These are phyloP conservation scores for Zaprionus ghesquierei DNA, from an alignment of 1,140 invertebrate species.

Conservation along the genomic window DNA sequence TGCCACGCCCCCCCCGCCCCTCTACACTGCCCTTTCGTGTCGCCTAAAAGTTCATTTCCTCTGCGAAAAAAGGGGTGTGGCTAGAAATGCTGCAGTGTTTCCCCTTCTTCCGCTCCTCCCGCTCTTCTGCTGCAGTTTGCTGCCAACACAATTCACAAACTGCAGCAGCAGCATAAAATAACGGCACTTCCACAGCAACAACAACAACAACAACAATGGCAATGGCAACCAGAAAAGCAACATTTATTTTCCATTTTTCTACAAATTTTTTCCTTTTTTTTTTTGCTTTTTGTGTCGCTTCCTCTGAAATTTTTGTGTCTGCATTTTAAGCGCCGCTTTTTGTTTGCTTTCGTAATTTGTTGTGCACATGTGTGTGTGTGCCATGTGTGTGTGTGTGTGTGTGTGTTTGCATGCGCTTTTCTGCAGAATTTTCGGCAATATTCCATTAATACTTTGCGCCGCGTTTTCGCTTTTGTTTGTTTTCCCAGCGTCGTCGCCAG, in stretches of 20 bases:
- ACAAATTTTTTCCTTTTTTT: slow-evolving; percentile 4
- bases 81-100: slow-evolving; percentile 61
- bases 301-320: slow-evolving; percentile 59
- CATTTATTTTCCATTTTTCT: slow-evolving; percentile 35
- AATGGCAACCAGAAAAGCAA: slow-evolving; percentile 49
- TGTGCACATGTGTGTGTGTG: slow-evolving; percentile 19
- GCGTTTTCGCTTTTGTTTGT: slow-evolving; percentile 39
- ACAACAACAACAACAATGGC: slow-evolving; percentile 71
- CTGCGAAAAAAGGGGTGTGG: slow-evolving; percentile 51
- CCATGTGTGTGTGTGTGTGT: slow-evolving; percentile 34
- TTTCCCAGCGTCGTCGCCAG: slow-evolving; percentile 35
- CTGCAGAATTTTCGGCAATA: slow-evolving; percentile 77
- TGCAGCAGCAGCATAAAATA: slow-evolving; percentile 13
- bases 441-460: slow-evolving; percentile 68
- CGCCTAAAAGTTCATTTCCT: slow-evolving; percentile 68
- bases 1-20: not conserved
- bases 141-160: not conserved
- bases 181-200: slow-evolving; percentile 15
- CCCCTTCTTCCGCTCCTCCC: not conserved
- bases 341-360: slow-evolving; percentile 61
- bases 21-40: not conserved
- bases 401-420: slow-evolving; percentile 72
- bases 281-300: slow-evolving; percentile 29
- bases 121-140: slow-evolving; percentile 1
- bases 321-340: slow-evolving; percentile 51